These are phyloP conservation scores for Galbula dea DNA, from an alignment of 2,113 vertebrate genomes.

Conservation along the genomic window DNA sequence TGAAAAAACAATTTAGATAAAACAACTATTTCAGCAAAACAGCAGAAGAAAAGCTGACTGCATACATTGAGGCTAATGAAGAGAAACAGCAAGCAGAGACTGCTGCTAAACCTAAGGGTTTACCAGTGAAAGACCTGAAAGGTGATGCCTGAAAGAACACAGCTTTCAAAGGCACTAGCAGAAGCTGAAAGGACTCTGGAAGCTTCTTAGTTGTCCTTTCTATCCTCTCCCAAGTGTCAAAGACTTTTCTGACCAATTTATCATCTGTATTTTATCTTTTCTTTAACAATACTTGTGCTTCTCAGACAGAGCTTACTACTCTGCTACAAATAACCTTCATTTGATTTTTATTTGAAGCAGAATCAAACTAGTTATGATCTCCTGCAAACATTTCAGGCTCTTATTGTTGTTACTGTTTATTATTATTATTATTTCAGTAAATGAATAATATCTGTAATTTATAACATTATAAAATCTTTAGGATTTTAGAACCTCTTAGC, in stretches of 20 bases:
- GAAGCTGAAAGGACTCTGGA: background rate
- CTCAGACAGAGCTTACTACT: background rate
- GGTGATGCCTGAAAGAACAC: background rate
- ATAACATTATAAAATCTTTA: background rate
- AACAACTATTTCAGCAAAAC: constrained; percentile 47
- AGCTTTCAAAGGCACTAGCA: background rate
- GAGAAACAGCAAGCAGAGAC: background rate
- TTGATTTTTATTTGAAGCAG: background rate
- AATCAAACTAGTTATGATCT: background rate
- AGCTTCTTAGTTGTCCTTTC: background rate
- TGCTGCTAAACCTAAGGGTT: background rate
- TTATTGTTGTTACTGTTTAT: background rate
- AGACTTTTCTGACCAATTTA: background rate
- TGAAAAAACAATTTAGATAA: constrained; percentile 1
- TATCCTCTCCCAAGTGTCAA: background rate
- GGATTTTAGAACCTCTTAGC: background rate
- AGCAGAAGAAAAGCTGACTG: constrained; percentile 17
- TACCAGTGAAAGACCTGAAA: background rate
- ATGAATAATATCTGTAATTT: background rate
- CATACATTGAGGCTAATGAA: constrained; percentile 30
- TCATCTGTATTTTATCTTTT: background rate
- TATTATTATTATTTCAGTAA: background rate
- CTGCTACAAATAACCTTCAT: background rate
- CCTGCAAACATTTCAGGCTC: background rate
- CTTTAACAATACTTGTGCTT: background rate